These are phyloP conservation scores for Subanguina moxae DNA, from an alignment of 1,140 invertebrate genomes.

Conservation along the genomic window DNA sequence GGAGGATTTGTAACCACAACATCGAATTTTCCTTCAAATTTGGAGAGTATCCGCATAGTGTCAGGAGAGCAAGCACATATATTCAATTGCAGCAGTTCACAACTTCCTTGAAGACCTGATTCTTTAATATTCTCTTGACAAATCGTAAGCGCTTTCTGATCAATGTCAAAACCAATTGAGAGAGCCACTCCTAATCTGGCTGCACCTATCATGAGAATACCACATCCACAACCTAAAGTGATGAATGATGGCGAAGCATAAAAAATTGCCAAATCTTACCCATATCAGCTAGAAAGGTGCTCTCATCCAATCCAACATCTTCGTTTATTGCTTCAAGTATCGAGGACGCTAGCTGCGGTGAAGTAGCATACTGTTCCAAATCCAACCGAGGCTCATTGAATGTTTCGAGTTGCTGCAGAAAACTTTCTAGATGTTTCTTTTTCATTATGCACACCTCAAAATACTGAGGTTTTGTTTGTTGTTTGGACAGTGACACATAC, in stretches of 20 bases:
- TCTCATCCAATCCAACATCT: conserved; percentile 19
- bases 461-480: too few species aligned
- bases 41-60: background rate
- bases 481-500: too few species aligned
- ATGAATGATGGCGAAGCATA: conserved; percentile 1
- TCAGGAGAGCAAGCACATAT: background rate
- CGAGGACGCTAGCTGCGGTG: conserved; percentile 2
- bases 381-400: conserved; percentile 21
- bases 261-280: background rate
- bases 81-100: conserved; percentile 23
- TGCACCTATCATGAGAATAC: conserved; percentile 18
- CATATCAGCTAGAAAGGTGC: background rate
- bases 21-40: conserved; percentile 23
- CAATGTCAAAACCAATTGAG: conserved; percentile 24
- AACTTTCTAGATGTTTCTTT: conserved; percentile 16
- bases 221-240: conserved; percentile 25
- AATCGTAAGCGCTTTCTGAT: conserved; percentile 7
- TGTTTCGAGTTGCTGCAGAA: conserved; percentile 21
- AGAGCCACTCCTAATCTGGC: conserved; percentile 17
- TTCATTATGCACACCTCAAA: conserved; percentile 24
- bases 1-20: conserved; percentile 33
- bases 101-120: conserved; percentile 8
- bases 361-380: conserved; percentile 30
- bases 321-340: conserved; percentile 19
- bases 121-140: conserved; percentile 14